These are phyloP conservation scores for Dione vanillae DNA, from an alignment of 2,888 invertebrate species.

Conservation along the genomic window DNA sequence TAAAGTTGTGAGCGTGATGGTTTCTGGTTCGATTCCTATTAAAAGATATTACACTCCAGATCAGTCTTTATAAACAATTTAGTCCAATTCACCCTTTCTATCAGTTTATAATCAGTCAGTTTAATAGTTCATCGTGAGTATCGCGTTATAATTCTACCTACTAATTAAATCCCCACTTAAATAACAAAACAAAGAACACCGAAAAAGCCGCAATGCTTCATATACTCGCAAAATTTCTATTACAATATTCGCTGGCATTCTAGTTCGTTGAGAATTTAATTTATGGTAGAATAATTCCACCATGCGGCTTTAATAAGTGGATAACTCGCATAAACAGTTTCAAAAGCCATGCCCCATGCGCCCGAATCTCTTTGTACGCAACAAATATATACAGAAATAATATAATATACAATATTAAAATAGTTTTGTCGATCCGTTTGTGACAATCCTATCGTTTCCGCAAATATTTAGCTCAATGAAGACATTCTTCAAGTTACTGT, in stretches of 20 bases:
- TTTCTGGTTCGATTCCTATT: too few relatives aligned
- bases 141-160: not conserved
- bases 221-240: not conserved
- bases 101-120: too few relatives aligned
- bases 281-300: conserved; percentile 27
- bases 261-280: conserved; percentile 34
- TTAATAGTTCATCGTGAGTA: too few relatives aligned
- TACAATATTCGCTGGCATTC: not conserved
- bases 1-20: too few relatives aligned
- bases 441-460: not conserved
- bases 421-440: not conserved
- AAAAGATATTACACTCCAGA: too few relatives aligned
- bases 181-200: not conserved
- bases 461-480: not conserved
- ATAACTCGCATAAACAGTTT: conserved; percentile 29
- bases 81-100: too few relatives aligned
- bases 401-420: conserved; percentile 5
- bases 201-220: not conserved
- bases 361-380: conserved; percentile 30
- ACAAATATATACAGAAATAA: too few relatives aligned
- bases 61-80: too few relatives aligned
- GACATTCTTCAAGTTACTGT: not conserved
- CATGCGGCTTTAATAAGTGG: conserved; percentile 31
- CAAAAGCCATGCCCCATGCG: conserved; percentile 20
- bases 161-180: not conserved